phyloP scores from a whole-genome alignment of 1,140 invertebrate species.

The Monomorium pharaonis region DNA sequence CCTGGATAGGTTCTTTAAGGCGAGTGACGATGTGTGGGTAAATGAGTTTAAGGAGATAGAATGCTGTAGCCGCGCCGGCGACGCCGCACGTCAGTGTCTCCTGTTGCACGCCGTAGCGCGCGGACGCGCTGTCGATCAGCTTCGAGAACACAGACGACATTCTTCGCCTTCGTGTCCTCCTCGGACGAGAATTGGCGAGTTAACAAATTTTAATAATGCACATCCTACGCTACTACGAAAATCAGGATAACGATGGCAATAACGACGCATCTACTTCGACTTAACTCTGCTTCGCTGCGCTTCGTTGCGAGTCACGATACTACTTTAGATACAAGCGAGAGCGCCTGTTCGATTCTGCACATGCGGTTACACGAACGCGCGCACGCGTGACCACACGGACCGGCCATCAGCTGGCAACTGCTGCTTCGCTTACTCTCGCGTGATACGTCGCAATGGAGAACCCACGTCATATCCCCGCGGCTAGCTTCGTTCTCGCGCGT shows the following conservation, averaged over 20 bases:
- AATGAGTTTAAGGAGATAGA: constrained; percentile 84
- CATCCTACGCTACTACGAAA: constrained; percentile 1
- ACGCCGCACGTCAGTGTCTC: constrained; percentile 87
- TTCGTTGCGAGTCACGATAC: neutral
- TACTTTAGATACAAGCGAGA: constrained; percentile 19
- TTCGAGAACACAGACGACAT: constrained; percentile 90
- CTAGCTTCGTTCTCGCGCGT: constrained; percentile 46
- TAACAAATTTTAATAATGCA: neutral
- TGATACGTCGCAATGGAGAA: constrained; percentile 3
- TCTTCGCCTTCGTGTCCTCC: constrained; percentile 67
- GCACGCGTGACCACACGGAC: constrained; percentile 3
- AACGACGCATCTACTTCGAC: constrained; percentile 20
- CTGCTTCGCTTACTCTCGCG: neutral
- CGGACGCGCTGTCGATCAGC: constrained; percentile 86
- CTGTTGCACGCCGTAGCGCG: constrained; percentile 86
- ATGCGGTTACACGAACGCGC: neutral
- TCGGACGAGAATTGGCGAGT: neutral
- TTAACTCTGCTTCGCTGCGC: neutral
- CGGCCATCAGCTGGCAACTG: constrained; percentile 80
- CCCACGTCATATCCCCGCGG: neutral
- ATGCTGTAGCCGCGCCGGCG: constrained; percentile 83
- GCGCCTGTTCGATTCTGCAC: neutral
- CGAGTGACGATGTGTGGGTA: constrained; percentile 81
- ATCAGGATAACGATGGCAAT: neutral
- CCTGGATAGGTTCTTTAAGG: constrained; percentile 36